Evolutionary conservation across 2,888 invertebrate genomes (phyloP).

Genomic region (Margaritifera margaritifera): DNA sequence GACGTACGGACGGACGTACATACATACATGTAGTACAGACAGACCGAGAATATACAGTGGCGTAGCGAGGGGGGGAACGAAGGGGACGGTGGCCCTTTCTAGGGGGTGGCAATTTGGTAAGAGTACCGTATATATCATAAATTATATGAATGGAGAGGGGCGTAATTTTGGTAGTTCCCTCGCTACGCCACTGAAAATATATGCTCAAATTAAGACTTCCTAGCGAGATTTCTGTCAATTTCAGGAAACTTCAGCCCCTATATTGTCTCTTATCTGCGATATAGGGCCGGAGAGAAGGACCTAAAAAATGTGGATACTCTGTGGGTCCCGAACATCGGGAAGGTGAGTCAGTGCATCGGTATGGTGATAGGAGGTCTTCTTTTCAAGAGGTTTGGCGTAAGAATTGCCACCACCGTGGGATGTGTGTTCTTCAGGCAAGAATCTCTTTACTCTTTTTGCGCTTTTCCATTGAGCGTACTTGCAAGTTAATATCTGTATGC

Average conservation of each 20-base stretch:
- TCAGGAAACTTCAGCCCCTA: slow-evolving; percentile 66
- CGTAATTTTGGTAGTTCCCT: too few species aligned
- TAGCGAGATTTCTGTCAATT: slow-evolving; percentile 7
- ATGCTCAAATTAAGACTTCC: too few species aligned
- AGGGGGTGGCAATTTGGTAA: too few species aligned
- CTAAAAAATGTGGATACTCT: slow-evolving; percentile 51
- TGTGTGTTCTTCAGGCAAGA: slow-evolving; percentile 60
- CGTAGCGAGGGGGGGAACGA: too few species aligned
- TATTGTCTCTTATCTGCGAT: slow-evolving; percentile 61
- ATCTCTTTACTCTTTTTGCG: background rate
- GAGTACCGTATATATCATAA: too few species aligned
- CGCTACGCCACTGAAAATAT: too few species aligned
- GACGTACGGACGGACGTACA: too few species aligned
- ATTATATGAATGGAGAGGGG: too few species aligned
- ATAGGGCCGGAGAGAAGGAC: slow-evolving; percentile 35
- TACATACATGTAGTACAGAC: too few species aligned
- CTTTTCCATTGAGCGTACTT: background rate
- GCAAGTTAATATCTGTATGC: background rate
- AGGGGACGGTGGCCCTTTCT: too few species aligned
- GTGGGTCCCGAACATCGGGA: slow-evolving; percentile 63
- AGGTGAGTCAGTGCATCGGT: slow-evolving; percentile 62
- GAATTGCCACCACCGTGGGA: slow-evolving; percentile 60
- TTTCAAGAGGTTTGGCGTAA: slow-evolving; percentile 60
- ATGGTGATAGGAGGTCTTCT: slow-evolving; percentile 68
- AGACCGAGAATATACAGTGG: too few species aligned